Evolutionary conservation across 2,797 vertebrate genomes (phyloP).

Genomic region (Alauda arvensis): DNA sequence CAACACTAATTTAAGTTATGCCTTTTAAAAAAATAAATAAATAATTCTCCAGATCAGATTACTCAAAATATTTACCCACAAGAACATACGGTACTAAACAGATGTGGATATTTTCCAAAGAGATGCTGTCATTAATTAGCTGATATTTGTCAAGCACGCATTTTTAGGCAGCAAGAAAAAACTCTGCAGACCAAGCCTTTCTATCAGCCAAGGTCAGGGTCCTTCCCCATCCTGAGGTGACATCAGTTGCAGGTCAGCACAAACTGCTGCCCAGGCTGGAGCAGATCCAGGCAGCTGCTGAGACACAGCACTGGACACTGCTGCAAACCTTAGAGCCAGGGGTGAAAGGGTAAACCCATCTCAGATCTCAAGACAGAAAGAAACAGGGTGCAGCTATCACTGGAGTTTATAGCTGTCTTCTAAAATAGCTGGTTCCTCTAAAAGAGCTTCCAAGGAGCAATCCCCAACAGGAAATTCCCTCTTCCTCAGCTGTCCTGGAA

Average conservation of each 20-base stretch:
- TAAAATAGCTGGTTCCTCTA: not conserved
- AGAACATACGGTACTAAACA: not conserved
- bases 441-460: not conserved
- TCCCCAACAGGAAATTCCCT: not conserved
- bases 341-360: not conserved
- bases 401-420: not conserved
- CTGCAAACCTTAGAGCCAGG: not conserved
- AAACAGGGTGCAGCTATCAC: not conserved
- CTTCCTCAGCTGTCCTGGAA: not conserved
- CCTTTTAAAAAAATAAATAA: not conserved
- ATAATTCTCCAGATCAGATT: not conserved
- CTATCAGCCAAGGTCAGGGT: not conserved
- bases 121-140: not conserved
- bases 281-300: not conserved
- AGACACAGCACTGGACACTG: not conserved
- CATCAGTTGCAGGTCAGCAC: not conserved
- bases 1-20: not conserved
- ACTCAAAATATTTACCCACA: conserved; percentile 25
- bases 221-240: not conserved
- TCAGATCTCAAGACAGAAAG: not conserved
- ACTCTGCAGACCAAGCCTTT: not conserved
- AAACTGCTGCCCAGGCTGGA: not conserved
- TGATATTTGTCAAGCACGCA: not conserved
- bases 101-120: not conserved
- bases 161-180: not conserved